phyloP scores from a whole-genome alignment of 2,113 vertebrate genomes.

The Phaetusa simplex region DNA sequence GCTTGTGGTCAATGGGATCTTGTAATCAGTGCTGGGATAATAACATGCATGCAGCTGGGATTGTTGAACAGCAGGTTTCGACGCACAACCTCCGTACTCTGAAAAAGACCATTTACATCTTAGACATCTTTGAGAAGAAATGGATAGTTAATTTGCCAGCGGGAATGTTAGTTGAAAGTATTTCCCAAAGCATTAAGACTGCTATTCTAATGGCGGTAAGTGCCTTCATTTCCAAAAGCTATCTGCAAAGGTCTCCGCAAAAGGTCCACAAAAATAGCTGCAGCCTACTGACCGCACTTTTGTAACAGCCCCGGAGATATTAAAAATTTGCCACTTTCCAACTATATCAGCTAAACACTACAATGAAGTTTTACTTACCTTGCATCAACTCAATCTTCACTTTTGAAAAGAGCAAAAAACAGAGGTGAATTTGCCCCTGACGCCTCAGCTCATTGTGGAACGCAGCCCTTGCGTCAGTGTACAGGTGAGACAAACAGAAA shows the following conservation, averaged over 20 bases:
- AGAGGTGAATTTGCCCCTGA: neutral
- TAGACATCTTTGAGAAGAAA: constrained; percentile 23
- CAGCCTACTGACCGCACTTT: neutral
- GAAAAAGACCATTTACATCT: constrained; percentile 17
- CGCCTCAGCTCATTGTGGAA: neutral
- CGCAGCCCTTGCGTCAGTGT: rapidly evolving
- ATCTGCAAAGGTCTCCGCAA: neutral
- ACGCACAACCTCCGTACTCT: neutral
- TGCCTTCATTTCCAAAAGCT: constrained; percentile 6
- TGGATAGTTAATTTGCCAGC: constrained; percentile 9
- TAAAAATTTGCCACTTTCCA: neutral
- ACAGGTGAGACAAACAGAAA: neutral
- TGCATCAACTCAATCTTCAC: neutral
- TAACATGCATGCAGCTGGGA: constrained; percentile 66
- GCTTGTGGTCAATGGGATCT: constrained; percentile 81
- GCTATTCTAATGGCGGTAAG: neutral
- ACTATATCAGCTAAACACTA: neutral
- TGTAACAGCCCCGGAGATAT: neutral
- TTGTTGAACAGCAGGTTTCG: constrained; percentile 67
- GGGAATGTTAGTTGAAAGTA: neutral
- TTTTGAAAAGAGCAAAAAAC: neutral
- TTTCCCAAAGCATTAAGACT: constrained; percentile 19
- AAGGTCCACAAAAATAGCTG: neutral
- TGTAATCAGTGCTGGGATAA: constrained; percentile 82
- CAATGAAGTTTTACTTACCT: neutral